Conservation (phyloP, 2,888 invertebrate genomes). For the Melieria picta region DNA sequence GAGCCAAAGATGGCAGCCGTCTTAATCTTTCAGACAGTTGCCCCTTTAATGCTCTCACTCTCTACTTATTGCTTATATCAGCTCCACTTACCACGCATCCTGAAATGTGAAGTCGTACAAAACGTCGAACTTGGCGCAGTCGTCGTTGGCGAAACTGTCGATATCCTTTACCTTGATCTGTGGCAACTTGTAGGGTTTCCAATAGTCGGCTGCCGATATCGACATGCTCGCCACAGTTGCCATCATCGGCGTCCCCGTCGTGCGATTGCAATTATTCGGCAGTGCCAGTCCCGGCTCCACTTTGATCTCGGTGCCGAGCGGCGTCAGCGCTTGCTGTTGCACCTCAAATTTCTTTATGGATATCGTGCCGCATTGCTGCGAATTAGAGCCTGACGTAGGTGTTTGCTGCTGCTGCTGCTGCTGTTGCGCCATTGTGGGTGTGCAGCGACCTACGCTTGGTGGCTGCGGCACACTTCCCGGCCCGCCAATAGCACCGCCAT, state of each 20-base stretch:
- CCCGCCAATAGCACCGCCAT: constrained; percentile 37
- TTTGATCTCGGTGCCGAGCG: constrained; percentile 44
- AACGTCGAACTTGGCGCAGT: constrained; percentile 81
- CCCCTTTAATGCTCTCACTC: constrained; percentile 47
- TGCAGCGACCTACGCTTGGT: constrained; percentile 51
- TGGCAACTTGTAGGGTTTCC: constrained; percentile 76
- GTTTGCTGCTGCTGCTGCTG: constrained; percentile 41
- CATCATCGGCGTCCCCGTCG: constrained; percentile 16
- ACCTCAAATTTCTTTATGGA: constrained; percentile 60
- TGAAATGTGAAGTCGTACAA: constrained; percentile 90
- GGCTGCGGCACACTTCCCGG: constrained; percentile 57
- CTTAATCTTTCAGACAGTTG: constrained; percentile 42
- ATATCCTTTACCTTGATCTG: constrained; percentile 80
- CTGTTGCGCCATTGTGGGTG: constrained; percentile 48
- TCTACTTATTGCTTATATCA: background rate
- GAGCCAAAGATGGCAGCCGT: constrained; percentile 50
- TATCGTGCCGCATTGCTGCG: constrained; percentile 57
- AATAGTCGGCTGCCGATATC: constrained; percentile 50
- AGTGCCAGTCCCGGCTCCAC: constrained; percentile 47
- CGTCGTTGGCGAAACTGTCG: constrained; percentile 82
- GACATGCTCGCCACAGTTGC: constrained; percentile 16
- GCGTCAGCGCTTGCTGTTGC: constrained; percentile 46
- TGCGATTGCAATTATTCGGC: constrained; percentile 36
- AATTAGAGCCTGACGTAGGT: constrained; percentile 8
- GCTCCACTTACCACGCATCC: constrained; percentile 79